Percentiles rank a stretch among this genome's conserved stretches.
Evolutionary conservation across 1,140 invertebrate genomes (phyloP).

Genomic region (Dysdera silvatica): DNA sequence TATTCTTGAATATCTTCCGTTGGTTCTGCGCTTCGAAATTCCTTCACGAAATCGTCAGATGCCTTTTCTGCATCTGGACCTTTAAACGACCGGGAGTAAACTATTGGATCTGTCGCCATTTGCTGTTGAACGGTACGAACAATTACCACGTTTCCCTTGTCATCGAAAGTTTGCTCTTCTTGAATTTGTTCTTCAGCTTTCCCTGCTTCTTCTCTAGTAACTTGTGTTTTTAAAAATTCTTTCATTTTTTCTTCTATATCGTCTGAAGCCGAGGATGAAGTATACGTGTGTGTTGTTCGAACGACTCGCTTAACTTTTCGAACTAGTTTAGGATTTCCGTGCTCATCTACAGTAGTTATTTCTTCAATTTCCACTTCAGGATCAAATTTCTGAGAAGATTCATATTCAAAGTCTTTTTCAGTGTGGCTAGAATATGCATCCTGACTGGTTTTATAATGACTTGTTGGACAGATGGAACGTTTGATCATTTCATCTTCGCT

Average conservation of each 20-base stretch:
- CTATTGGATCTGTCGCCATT: constrained; percentile 16
- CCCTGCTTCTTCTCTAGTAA: constrained; percentile 9
- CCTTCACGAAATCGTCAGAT: constrained; percentile 17
- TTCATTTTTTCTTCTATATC: constrained; percentile 29
- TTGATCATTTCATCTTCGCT: too few species aligned
- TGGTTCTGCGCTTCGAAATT: constrained; percentile 13
- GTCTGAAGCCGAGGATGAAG: constrained; percentile 24
- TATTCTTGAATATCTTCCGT: constrained; percentile 9
- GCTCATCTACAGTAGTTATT: constrained; percentile 18
- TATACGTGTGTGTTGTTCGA: constrained; percentile 4
- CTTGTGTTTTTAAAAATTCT: constrained; percentile 23
- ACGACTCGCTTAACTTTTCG: constrained; percentile 6
- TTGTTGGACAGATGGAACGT: too few species aligned
- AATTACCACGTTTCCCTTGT: constrained; percentile 25
- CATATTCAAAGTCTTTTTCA: not conserved
- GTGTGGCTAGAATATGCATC: too few species aligned
- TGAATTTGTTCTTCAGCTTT: constrained; percentile 18
- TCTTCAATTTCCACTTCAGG: constrained; percentile 26
- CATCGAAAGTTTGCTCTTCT: constrained; percentile 30
- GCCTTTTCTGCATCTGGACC: constrained; percentile 20
- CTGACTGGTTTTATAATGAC: too few species aligned
- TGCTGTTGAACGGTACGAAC: constrained; percentile 18
- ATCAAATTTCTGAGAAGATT: constrained; percentile 13
- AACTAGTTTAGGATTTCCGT: constrained; percentile 20
- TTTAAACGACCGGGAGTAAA: constrained; percentile 18